A percentile compares a stretch with the other conserved stretches of the same genome.
Conservation (phyloP, 2,888 invertebrate genomes). For the Lutraria lutraria region DNA sequence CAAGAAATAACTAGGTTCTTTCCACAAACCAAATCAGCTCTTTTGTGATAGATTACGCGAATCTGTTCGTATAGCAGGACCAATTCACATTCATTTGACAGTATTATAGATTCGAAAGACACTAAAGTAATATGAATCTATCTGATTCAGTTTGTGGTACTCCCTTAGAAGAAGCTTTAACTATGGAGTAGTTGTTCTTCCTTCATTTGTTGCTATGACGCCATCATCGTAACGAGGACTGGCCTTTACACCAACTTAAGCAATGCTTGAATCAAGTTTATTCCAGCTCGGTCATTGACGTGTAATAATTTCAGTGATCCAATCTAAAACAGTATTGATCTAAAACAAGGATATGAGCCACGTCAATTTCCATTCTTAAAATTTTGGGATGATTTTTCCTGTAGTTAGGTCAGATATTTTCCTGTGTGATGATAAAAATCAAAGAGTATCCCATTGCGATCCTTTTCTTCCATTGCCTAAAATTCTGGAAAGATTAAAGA, state of each 20-base stretch:
- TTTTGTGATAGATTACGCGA: too few species aligned
- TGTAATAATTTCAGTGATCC: neutral
- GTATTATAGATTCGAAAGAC: too few species aligned
- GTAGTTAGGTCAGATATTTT: neutral
- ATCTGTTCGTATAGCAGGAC: too few species aligned
- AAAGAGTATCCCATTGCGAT: neutral
- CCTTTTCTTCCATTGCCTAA: neutral
- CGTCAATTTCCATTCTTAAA: neutral
- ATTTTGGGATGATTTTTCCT: neutral
- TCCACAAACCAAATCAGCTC: too few species aligned
- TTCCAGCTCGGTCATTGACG: neutral
- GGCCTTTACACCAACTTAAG: slow-evolving; percentile 26
- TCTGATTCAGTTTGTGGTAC: neutral
- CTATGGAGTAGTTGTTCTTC: neutral
- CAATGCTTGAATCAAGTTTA: slow-evolving; percentile 16
- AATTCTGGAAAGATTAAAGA: neutral
- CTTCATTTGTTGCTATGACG: neutral
- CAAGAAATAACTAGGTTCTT: too few species aligned
- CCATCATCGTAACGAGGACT: neutral
- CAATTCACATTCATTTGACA: too few species aligned
- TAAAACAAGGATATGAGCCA: neutral
- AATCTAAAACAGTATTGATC: slow-evolving; percentile 11
- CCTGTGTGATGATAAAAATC: slow-evolving; percentile 8
- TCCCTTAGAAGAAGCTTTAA: neutral
- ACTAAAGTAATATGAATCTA: neutral